Percentiles rank a stretch among this genome's conserved stretches.
phyloP scores from a whole-genome alignment of 2,888 invertebrate species.

The Tillus elongatus region DNA sequence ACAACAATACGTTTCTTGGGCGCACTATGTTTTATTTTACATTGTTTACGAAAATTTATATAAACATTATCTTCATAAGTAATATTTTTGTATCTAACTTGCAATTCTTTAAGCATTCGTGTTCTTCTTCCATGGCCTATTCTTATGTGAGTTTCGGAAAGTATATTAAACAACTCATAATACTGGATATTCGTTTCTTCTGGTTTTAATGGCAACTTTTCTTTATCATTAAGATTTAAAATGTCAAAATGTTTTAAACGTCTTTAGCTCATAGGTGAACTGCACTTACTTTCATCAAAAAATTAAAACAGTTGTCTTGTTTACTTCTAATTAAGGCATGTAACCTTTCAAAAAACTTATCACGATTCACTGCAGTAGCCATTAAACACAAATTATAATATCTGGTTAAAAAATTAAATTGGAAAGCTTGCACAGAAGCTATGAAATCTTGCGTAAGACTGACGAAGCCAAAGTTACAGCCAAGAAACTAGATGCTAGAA shows the following conservation, averaged over 20 bases:
- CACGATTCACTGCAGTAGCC: conserved; percentile 8
- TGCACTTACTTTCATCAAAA: too few species aligned
- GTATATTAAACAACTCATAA: conserved; percentile 26
- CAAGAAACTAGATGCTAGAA: conserved; percentile 7
- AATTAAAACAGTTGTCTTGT: conserved; percentile 10
- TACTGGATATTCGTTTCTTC: conserved; percentile 21
- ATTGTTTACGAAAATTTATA: conserved; percentile 25
- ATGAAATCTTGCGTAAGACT: conserved; percentile 17
- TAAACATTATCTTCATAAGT: conserved; percentile 26
- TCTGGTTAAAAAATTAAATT: too few species aligned
- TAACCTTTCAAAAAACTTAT: conserved; percentile 10
- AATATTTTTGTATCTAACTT: conserved; percentile 28
- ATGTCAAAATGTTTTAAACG: conserved; percentile 25
- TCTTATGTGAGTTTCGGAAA: conserved; percentile 25
- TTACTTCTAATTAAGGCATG: conserved; percentile 8
- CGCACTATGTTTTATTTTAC: conserved; percentile 23
- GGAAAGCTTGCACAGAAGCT: conserved; percentile 15
- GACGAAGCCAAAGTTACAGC: conserved; percentile 12
- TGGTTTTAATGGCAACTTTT: conserved; percentile 24
- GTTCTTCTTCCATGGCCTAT: conserved; percentile 28
- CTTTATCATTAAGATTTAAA: conserved; percentile 22
- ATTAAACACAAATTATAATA: conserved; percentile 6
- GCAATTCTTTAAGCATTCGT: conserved; percentile 27
- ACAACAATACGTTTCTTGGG: conserved; percentile 21
- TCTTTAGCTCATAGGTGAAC: conserved; percentile 22